A percentile compares a stretch with the other conserved stretches of the same genome.
These are phyloP conservation scores for Druceiella hillmani DNA, from an alignment of 2,888 invertebrate genomes.

Conservation along the genomic window DNA sequence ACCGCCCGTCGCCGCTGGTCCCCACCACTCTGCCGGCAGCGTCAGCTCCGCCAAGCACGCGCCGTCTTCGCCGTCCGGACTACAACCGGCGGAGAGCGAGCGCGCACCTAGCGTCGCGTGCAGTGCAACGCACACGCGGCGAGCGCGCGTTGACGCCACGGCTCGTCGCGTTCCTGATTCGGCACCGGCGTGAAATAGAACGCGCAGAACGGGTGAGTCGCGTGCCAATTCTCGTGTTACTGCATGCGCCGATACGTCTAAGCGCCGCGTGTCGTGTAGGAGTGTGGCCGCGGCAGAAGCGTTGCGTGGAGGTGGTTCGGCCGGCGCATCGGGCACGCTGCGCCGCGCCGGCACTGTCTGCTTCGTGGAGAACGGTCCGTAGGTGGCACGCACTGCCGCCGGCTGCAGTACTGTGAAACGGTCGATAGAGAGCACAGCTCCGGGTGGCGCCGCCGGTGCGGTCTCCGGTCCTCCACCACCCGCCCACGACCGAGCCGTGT, in stretches of 20 bases:
- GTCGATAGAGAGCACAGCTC: constrained; percentile 74
- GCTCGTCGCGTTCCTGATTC: constrained; percentile 76
- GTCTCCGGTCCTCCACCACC: constrained; percentile 45
- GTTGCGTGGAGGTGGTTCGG: constrained; percentile 54
- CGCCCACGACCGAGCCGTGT: constrained; percentile 68
- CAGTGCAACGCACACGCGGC: constrained; percentile 74
- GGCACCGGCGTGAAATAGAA: constrained; percentile 87
- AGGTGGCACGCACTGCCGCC: constrained; percentile 85
- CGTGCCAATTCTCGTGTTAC: constrained; percentile 83
- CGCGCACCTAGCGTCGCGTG: constrained; percentile 62
- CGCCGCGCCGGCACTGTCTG: constrained; percentile 89
- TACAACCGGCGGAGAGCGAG: constrained; percentile 81
- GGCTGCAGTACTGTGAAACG: constrained; percentile 90
- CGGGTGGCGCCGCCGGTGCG: constrained; percentile 46
- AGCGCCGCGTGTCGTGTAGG: constrained; percentile 59
- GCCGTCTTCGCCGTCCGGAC: constrained; percentile 87
- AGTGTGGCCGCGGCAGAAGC: constrained; percentile 51
- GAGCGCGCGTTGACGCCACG: constrained; percentile 55
- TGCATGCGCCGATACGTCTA: constrained; percentile 91
- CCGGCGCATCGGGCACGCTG: constrained; percentile 79
- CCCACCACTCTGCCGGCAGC: constrained; percentile 91
- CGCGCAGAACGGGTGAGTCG: constrained; percentile 86
- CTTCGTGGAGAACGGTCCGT: constrained; percentile 92
- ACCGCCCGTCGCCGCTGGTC: constrained; percentile 58
- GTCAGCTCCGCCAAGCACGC: constrained; percentile 87